Conservation (phyloP, 2,888 invertebrate species). For the Hoplodrina ambigua region DNA sequence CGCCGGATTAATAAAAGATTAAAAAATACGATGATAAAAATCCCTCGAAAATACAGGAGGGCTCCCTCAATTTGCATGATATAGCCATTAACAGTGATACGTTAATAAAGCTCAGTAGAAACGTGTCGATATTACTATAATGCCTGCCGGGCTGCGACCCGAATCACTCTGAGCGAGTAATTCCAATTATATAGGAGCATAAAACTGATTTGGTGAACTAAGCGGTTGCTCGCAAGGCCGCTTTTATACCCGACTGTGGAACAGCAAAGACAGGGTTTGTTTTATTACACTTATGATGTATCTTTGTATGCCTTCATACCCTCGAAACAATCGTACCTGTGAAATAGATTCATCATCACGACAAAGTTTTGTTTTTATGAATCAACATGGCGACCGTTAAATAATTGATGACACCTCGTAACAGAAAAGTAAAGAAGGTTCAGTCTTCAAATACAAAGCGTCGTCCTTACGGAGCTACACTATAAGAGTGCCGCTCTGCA, state of each 20-base stretch:
- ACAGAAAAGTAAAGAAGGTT: slow-evolving; percentile 4
- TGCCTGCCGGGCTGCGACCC: slow-evolving; percentile 31
- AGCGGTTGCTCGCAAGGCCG: neutral
- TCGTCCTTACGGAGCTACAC: neutral
- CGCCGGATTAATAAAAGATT: neutral
- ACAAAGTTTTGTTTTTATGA: no score
- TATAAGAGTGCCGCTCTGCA: neutral
- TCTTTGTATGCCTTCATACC: no score
- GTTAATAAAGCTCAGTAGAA: slow-evolving; percentile 19
- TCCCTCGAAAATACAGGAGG: neutral
- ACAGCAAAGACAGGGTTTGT: no score
- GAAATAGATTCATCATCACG: no score
- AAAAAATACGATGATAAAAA: neutral
- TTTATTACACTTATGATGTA: no score
- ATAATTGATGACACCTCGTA: slow-evolving; percentile 2
- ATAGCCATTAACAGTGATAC: slow-evolving; percentile 4
- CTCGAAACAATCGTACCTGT: no score
- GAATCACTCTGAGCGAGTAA: slow-evolving; percentile 41
- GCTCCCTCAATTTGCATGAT: slow-evolving; percentile 22
- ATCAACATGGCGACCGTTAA: no score
- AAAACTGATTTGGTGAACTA: slow-evolving; percentile 3
- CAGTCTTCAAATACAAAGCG: no score
- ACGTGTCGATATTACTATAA: slow-evolving; percentile 36
- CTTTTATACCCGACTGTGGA: no score
- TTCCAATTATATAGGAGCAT: slow-evolving; percentile 37